phyloP scores from a whole-genome alignment of 2,888 invertebrate species.

The Eilema sororculum region DNA sequence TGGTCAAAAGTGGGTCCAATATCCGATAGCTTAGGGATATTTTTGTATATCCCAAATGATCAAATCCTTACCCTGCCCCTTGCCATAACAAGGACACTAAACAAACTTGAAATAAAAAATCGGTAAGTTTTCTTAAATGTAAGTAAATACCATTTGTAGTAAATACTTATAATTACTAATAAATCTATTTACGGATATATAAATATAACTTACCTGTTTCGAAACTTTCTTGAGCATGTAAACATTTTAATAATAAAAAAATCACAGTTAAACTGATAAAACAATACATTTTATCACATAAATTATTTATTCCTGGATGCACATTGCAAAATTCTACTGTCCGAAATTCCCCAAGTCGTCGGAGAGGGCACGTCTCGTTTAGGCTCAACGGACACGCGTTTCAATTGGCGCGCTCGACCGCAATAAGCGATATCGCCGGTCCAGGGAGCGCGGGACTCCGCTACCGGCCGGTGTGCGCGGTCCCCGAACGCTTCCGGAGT shows the following conservation, averaged over 20 bases:
- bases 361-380: slow-evolving; percentile 69
- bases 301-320: slow-evolving; percentile 38
- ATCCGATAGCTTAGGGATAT: no score
- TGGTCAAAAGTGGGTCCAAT: no score
- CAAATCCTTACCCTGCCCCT: background rate
- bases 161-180: background rate
- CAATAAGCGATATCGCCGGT: slow-evolving; percentile 75
- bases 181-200: background rate
- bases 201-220: slow-evolving; percentile 65
- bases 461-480: slow-evolving; percentile 68
- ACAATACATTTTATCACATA: slow-evolving; percentile 62
- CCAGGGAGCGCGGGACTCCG: slow-evolving; percentile 73
- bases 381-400: slow-evolving; percentile 81
- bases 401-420: slow-evolving; percentile 81
- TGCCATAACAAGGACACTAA: background rate
- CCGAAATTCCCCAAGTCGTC: slow-evolving; percentile 66
- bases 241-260: slow-evolving; percentile 54
- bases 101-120: background rate
- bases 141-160: no score
- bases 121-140: no score
- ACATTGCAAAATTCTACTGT: slow-evolving; percentile 60
- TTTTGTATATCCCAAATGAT: no score
- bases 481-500: slow-evolving; percentile 76
- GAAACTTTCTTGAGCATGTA: slow-evolving; percentile 65
- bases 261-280: slow-evolving; percentile 54